Percentiles rank a stretch among this genome's conserved stretches.
Evolutionary conservation across 2,888 invertebrate genomes (phyloP).

Genomic region (Piscicola geometra): DNA sequence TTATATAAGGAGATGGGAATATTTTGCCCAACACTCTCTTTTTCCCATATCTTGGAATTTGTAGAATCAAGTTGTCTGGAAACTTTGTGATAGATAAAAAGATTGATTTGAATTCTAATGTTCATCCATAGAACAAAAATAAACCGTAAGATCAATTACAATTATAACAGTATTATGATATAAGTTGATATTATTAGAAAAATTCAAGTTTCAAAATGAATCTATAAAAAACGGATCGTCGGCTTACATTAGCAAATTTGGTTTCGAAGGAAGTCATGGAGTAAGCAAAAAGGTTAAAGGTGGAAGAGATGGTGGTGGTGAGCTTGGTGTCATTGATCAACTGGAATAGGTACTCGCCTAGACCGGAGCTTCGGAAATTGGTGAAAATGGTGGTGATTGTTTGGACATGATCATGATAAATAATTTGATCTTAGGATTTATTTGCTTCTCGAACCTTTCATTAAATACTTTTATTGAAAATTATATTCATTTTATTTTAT

Average conservation of each 20-base stretch:
- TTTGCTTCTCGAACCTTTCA: too few relatives aligned
- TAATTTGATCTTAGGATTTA: too few relatives aligned
- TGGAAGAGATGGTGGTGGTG: not conserved
- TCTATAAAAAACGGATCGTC: too few relatives aligned
- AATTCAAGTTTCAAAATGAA: too few relatives aligned
- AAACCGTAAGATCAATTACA: too few relatives aligned
- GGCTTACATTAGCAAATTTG: not conserved
- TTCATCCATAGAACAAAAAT: too few relatives aligned
- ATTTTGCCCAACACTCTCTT: not conserved
- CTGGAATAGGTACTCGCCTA: constrained; percentile 25
- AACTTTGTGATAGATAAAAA: not conserved
- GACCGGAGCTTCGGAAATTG: constrained; percentile 24
- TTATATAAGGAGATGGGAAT: not conserved
- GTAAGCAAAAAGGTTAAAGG: not conserved
- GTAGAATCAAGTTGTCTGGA: not conserved
- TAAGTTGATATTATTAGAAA: not conserved
- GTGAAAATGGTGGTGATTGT: too few relatives aligned
- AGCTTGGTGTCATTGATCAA: not conserved
- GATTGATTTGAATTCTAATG: too few relatives aligned
- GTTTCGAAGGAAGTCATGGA: not conserved
- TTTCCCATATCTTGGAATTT: not conserved
- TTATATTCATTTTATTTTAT: not conserved
- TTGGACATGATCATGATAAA: not conserved
- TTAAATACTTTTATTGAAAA: too few relatives aligned
- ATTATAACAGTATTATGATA: too few relatives aligned